Evolutionary conservation across 2,888 invertebrate genomes (phyloP).

Genomic region (Bimastos eiseni): DNA sequence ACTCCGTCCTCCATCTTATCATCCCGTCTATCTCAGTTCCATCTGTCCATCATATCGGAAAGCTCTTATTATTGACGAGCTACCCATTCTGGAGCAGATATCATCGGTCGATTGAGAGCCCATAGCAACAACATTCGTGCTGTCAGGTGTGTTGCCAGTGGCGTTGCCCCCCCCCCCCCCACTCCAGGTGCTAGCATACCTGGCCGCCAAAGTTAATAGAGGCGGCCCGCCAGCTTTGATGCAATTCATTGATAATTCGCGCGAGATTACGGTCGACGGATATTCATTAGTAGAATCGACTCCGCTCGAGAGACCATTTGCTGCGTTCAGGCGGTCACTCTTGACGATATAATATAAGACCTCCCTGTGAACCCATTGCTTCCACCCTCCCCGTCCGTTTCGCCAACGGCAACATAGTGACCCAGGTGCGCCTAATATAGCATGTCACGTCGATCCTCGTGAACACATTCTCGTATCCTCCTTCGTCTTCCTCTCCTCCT

Average conservation of each 20-base stretch:
- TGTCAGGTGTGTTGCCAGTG: constrained; percentile 9
- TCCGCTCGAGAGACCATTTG: not conserved
- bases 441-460: not conserved
- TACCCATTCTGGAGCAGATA: constrained; percentile 14
- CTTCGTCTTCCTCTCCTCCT: not conserved
- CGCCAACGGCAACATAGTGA: not conserved
- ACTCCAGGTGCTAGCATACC: not conserved
- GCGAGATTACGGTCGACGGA: not conserved
- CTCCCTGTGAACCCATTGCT: not conserved
- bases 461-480: no score
- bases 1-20: not conserved
- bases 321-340: not conserved
- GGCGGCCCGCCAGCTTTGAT: constrained; percentile 13
- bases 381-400: not conserved
- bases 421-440: constrained; percentile 6
- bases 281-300: not conserved
- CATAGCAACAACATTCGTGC: not conserved
- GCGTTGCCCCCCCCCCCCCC: not conserved
- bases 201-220: not conserved
- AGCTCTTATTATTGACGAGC: constrained; percentile 13
- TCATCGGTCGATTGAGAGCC: constrained; percentile 1
- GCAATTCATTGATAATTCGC: constrained; percentile 13
- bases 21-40: not conserved
- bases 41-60: constrained; percentile 8
- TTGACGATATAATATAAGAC: not conserved